A percentile compares a stretch with the other conserved stretches of the same genome.
Evolutionary conservation across 2,888 invertebrate genomes (phyloP).

Genomic region (Anoplius nigerrimus): DNA sequence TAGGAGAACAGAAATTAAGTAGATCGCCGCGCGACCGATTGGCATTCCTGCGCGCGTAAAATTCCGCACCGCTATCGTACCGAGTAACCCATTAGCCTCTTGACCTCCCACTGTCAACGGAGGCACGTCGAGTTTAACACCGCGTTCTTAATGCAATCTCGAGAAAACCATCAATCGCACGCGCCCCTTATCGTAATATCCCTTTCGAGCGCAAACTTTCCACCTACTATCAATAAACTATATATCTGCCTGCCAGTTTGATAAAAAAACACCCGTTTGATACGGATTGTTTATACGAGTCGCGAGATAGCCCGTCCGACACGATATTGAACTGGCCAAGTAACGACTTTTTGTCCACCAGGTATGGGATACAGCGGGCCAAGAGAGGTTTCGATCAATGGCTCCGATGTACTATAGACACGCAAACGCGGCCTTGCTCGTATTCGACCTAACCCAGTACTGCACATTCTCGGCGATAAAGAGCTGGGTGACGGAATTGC

Average conservation of each 20-base stretch:
- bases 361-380: slow-evolving; percentile 94
- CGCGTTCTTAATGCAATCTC: too few species aligned
- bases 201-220: too few species aligned
- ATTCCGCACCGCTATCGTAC: background rate
- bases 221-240: too few species aligned
- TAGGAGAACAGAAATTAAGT: slow-evolving; percentile 64
- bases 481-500: slow-evolving; percentile 89
- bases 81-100: slow-evolving; percentile 8
- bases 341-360: slow-evolving; percentile 72
- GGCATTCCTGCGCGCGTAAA: background rate
- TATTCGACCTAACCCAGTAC: slow-evolving; percentile 89
- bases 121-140: too few species aligned
- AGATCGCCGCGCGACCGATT: too few species aligned
- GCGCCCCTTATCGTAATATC: too few species aligned
- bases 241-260: too few species aligned
- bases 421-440: slow-evolving; percentile 91
- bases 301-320: too few species aligned
- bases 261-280: too few species aligned
- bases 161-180: too few species aligned
- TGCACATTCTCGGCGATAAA: slow-evolving; percentile 87
- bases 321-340: too few species aligned
- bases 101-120: background rate
- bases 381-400: slow-evolving; percentile 92
- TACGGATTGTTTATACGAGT: too few species aligned
- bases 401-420: slow-evolving; percentile 97